Evolutionary conservation across 2,888 invertebrate genomes (phyloP), one percentile per base, ranked within the genome.

Genomic region (Apantesis nais): DNA sequence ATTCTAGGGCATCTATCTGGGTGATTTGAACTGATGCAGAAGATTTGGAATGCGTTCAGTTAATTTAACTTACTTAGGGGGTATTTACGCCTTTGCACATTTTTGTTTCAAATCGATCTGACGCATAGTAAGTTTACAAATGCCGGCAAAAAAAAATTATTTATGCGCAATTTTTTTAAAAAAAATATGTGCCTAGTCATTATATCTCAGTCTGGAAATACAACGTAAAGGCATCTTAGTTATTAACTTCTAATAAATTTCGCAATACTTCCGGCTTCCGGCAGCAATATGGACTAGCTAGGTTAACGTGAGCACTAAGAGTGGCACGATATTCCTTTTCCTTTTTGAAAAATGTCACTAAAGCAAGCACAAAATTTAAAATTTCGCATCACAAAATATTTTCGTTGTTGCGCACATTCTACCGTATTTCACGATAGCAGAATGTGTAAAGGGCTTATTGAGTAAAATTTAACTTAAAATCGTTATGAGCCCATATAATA

Each of bases 321-420:
- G 74, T 62, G 72, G 71, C 73, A 72, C 73, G 73, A 61, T 71
- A 69, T 71, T 80, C 66, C 81, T 78, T 75, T 77, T 68, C 81
- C 74, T 73, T 77, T n/a, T 75, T 75, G 66, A 72, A 81, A 81
- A 83, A 83, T 81, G 77, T 81, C 81, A 82, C 78, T 73, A 72
- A 76, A 73, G 76, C 71, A 71, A 75, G 75, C 71, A 71, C 70
- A 72, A 76, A 68, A 75, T 80, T 78, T 80, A 4, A 78, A 78
- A 75, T 61, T 70, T 82, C 60, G 61, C 72, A 41, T 75, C 64
- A 58, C 67, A 70, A 72, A 74, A 58, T 72, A 77, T 72, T 82
- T 78, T 61, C 72, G 76, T 37, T 68, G 60, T 61, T 60, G 31
- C 34, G 14, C 70, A 65, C 58, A 29, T 62, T 61, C 66, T 62